Evolutionary conservation across 2,888 invertebrate species (phyloP).

Genomic region (Netelia virgata): DNA sequence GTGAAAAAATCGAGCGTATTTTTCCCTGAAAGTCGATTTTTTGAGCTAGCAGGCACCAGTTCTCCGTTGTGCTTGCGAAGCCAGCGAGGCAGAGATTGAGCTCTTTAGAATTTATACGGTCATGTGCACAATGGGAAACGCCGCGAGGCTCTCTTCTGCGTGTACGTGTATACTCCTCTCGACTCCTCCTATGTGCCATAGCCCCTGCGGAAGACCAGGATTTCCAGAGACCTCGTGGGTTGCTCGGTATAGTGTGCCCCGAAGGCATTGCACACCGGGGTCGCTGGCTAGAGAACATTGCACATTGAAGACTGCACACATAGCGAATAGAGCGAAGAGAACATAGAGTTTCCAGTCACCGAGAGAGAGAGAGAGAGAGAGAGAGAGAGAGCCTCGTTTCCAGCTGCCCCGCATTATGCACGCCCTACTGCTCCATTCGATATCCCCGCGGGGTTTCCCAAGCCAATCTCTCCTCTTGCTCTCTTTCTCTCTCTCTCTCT

Average conservation of each 20-base stretch:
- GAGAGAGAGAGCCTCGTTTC: constrained; percentile 67
- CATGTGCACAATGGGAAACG: constrained; percentile 62
- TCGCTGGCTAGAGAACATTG: constrained; percentile 44
- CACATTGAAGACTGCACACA: constrained; percentile 37
- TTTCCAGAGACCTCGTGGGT: constrained; percentile 61
- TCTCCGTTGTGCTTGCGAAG: background rate
- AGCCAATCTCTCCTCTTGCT: constrained; percentile 43
- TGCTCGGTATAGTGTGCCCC: constrained; percentile 53
- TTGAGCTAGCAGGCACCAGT: background rate
- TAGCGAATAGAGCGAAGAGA: constrained; percentile 14
- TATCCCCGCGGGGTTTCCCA: constrained; percentile 74
- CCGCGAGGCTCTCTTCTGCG: constrained; percentile 41
- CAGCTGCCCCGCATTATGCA: constrained; percentile 83
- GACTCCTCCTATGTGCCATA: constrained; percentile 12
- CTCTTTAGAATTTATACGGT: constrained; percentile 64
- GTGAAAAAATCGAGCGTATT: background rate
- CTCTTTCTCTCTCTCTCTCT: constrained; percentile 65
- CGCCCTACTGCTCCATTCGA: constrained; percentile 80
- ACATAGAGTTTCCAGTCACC: constrained; percentile 18
- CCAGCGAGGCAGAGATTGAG: constrained; percentile 56
- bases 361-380: constrained; percentile 28
- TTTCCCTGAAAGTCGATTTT: constrained; percentile 1
- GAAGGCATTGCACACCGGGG: constrained; percentile 53
- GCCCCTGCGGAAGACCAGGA: constrained; percentile 49
- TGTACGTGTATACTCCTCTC: constrained; percentile 23